Evolutionary conservation across 2,888 invertebrate genomes (phyloP).

Genomic region (Eudasyphora cyanicolor): DNA sequence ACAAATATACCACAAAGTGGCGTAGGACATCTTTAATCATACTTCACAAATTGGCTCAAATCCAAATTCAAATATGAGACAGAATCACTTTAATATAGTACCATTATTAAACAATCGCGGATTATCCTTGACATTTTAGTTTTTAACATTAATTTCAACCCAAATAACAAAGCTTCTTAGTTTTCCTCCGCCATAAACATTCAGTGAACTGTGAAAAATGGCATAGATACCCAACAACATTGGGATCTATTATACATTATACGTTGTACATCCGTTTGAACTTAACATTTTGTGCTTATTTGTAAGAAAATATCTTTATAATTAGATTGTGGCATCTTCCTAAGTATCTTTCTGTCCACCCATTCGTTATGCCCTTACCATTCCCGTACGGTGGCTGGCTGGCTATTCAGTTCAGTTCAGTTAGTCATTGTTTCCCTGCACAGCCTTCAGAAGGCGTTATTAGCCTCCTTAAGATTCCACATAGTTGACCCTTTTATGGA

Average conservation of each 20-base stretch:
- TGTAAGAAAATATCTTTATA: slow-evolving; percentile 33
- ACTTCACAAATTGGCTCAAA: no score
- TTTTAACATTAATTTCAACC: no score
- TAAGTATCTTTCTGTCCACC: slow-evolving; percentile 2
- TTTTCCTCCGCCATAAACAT: background rate
- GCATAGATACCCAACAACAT: background rate
- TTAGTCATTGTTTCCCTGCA: background rate
- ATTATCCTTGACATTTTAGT: background rate
- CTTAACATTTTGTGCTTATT: slow-evolving; percentile 14
- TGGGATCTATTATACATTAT: no score
- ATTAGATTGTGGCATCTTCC: slow-evolving; percentile 17
- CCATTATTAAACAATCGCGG: no score
- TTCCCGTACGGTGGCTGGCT: no score
- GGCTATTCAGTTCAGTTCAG: no score
- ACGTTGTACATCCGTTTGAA: background rate
- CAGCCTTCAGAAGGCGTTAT: slow-evolving; percentile 14
- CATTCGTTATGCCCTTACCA: background rate
- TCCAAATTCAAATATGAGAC: no score
- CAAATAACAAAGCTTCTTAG: background rate
- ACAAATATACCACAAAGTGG: no score
- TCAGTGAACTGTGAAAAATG: background rate
- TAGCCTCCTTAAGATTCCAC: slow-evolving; percentile 29
- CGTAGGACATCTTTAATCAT: no score
- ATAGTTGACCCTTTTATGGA: slow-evolving; percentile 33
- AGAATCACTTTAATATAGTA: no score